Percentiles rank a stretch among this genome's conserved stretches.
phyloP scores from a whole-genome alignment of 2,113 vertebrate species.

The Arvicanthis niloticus region DNA sequence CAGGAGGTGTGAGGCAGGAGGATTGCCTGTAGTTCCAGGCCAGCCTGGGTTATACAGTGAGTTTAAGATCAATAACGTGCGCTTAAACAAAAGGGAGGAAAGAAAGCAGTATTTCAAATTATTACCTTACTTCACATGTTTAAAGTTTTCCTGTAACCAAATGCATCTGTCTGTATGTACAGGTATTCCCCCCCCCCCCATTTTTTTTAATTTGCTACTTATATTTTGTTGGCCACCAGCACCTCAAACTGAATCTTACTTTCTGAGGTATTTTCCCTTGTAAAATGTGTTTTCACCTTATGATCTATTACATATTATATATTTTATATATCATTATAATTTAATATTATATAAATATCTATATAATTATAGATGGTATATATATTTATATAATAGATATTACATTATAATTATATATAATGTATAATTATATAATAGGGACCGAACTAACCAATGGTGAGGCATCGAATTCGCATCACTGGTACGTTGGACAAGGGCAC shows the following conservation, averaged over 20 bases:
- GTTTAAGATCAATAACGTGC: not conserved
- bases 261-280: not conserved
- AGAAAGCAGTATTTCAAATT: not conserved
- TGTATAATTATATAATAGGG: not conserved
- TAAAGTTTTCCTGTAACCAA: conserved; percentile 17
- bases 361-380: no score
- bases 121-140: not conserved
- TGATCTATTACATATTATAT: not conserved
- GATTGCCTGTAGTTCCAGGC: not conserved
- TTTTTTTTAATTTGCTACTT: not conserved
- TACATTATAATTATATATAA: no score
- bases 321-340: no score
- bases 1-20: not conserved
- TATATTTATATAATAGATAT: no score
- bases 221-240: conserved; percentile 22
- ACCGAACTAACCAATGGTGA: not conserved
- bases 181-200: not conserved
- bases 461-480: not conserved
- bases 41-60: not conserved
- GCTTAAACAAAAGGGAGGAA: not conserved
- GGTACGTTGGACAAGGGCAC: not conserved
- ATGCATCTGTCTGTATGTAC: not conserved
- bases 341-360: no score
- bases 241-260: not conserved
- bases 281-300: not conserved